phyloP scores from a whole-genome alignment of 2,888 invertebrate species.

The Cephalotes varians region DNA sequence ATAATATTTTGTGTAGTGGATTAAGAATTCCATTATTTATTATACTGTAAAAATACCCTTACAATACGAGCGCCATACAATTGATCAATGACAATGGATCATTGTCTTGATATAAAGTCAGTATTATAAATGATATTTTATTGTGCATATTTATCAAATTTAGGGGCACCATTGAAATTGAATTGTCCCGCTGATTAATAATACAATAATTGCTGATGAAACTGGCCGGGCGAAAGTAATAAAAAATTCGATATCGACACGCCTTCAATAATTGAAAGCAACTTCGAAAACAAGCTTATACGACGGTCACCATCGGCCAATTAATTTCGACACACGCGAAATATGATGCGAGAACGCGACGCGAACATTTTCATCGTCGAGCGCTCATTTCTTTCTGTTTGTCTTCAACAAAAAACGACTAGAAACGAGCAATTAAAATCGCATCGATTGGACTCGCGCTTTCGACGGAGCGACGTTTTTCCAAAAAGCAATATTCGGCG shows the following conservation, averaged over 20 bases:
- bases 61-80: not conserved
- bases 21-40: constrained; percentile 1
- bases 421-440: constrained; percentile 51
- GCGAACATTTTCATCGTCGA: constrained; percentile 10
- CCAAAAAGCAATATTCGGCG: not conserved
- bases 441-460: constrained; percentile 18
- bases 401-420: constrained; percentile 23
- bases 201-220: constrained; percentile 30
- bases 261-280: constrained; percentile 44
- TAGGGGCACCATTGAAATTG: not conserved
- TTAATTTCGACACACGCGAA: constrained; percentile 45
- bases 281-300: constrained; percentile 14
- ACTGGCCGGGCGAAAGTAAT: not conserved
- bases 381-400: not conserved
- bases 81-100: constrained; percentile 17
- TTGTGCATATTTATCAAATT: not conserved
- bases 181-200: constrained; percentile 35
- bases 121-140: not conserved
- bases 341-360: constrained; percentile 13
- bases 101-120: constrained; percentile 2
- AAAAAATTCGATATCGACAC: constrained; percentile 6
- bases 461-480: not conserved
- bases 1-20: not conserved
- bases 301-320: constrained; percentile 34
- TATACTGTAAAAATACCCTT: not conserved